Evolutionary conservation across 2,888 invertebrate genomes (phyloP).

Genomic region (Pristionchus japonicus): DNA sequence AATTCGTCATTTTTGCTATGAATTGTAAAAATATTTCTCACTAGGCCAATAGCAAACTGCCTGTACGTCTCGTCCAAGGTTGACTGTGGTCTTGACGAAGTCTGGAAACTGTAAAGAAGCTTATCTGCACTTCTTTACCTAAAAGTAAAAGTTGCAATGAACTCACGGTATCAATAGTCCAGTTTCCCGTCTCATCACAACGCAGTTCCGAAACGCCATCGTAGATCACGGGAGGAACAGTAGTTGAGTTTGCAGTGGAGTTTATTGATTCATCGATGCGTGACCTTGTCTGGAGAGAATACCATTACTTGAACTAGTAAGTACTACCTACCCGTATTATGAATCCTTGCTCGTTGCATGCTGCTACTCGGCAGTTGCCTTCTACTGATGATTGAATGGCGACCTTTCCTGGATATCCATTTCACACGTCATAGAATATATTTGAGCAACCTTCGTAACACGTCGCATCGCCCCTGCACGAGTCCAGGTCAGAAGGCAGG

Average conservation of each 20-base stretch:
- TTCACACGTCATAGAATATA: background rate
- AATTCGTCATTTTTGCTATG: background rate
- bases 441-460: background rate
- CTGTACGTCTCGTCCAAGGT: background rate
- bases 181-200: background rate
- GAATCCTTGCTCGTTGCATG: background rate
- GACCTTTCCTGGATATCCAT: background rate
- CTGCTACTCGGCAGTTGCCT: background rate
- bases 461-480: background rate
- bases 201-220: background rate
- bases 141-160: background rate
- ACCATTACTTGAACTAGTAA: no score
- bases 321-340: background rate
- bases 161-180: background rate
- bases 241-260: background rate
- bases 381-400: background rate
- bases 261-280: background rate
- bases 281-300: background rate
- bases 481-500: background rate
- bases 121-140: background rate
- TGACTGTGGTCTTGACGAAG: background rate
- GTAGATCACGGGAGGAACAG: background rate
- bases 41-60: slow-evolving; percentile 22
- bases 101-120: background rate
- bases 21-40: background rate